Conservation (phyloP, 2,888 invertebrate species). For the Odontocerum albicorne region DNA sequence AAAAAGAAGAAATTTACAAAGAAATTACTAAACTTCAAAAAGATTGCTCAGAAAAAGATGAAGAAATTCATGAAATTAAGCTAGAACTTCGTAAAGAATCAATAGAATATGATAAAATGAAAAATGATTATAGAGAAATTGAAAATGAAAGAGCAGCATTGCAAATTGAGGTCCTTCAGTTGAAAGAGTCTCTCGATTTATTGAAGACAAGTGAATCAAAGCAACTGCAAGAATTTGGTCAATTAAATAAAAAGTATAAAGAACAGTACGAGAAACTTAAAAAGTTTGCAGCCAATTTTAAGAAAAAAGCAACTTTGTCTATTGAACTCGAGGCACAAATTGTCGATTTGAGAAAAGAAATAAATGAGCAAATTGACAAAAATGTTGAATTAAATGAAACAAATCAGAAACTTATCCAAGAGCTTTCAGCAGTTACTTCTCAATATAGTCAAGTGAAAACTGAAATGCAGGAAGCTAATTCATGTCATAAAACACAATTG, state of each 20-base stretch:
- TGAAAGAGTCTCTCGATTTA: constrained; percentile 47
- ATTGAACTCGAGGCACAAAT: constrained; percentile 64
- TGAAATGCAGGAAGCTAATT: constrained; percentile 23
- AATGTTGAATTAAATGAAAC: constrained; percentile 14
- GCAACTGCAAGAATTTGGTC: constrained; percentile 47
- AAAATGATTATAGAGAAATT: constrained; percentile 58
- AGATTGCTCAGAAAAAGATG: constrained; percentile 57
- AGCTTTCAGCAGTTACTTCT: constrained; percentile 17
- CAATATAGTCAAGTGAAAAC: constrained; percentile 20
- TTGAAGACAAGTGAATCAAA: constrained; percentile 48
- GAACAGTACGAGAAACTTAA: constrained; percentile 76
- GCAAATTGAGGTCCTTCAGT: constrained; percentile 50
- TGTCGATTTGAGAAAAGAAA: constrained; percentile 39
- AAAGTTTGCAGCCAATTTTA: constrained; percentile 74
- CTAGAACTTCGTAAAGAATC: constrained; percentile 60
- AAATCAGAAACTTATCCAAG: constrained; percentile 14
- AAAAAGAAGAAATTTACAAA: constrained; percentile 53
- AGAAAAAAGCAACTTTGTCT: constrained; percentile 68
- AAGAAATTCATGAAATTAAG: constrained; percentile 58
- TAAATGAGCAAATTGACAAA: constrained; percentile 19
- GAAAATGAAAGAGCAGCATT: constrained; percentile 52
- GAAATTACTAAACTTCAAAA: constrained; percentile 50
- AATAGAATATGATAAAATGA: constrained; percentile 65
- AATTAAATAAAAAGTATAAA: constrained; percentile 64
- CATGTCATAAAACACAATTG: constrained; percentile 22